Percentiles rank a stretch among this genome's conserved stretches.
phyloP scores from a whole-genome alignment of 2,888 invertebrate genomes.

The Lathronympha strigana region DNA sequence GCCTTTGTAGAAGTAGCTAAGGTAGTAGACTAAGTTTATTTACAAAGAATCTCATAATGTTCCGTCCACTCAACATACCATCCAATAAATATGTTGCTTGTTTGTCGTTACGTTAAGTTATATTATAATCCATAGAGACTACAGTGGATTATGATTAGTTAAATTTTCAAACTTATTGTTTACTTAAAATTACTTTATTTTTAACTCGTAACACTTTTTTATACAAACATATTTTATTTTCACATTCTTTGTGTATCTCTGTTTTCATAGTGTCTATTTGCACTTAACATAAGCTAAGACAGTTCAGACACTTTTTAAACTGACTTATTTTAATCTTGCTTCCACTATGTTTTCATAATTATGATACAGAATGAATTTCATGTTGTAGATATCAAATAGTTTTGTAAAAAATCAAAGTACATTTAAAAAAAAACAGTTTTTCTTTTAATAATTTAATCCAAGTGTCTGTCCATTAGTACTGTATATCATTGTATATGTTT shows the following conservation, averaged over 20 bases:
- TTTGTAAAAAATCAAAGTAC: constrained; percentile 41
- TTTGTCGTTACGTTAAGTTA: too few species aligned
- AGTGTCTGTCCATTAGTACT: too few species aligned
- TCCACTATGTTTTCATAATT: background rate
- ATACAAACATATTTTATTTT: constrained; percentile 22
- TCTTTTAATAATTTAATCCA: constrained; percentile 25
- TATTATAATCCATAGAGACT: too few species aligned
- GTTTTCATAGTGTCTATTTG: too few species aligned
- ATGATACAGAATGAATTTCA: background rate
- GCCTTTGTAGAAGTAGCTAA: background rate
- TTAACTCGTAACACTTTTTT: constrained; percentile 3
- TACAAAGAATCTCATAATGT: constrained; percentile 33
- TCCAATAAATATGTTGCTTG: too few species aligned
- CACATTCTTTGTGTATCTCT: constrained; percentile 6
- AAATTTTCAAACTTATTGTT: background rate
- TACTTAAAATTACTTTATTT: background rate
- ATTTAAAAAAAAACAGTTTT: constrained; percentile 40
- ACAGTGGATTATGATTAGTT: background rate
- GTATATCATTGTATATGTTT: constrained; percentile 46
- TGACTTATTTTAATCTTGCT: background rate
- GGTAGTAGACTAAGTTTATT: constrained; percentile 5
- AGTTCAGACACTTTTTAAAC: too few species aligned
- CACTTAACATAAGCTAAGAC: too few species aligned
- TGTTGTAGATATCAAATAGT: constrained; percentile 19
- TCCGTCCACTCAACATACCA: constrained; percentile 30